These are phyloP conservation scores for Cryptomyrus ogoouensis DNA, from an alignment of 2,113 vertebrate species.

Conservation along the genomic window DNA sequence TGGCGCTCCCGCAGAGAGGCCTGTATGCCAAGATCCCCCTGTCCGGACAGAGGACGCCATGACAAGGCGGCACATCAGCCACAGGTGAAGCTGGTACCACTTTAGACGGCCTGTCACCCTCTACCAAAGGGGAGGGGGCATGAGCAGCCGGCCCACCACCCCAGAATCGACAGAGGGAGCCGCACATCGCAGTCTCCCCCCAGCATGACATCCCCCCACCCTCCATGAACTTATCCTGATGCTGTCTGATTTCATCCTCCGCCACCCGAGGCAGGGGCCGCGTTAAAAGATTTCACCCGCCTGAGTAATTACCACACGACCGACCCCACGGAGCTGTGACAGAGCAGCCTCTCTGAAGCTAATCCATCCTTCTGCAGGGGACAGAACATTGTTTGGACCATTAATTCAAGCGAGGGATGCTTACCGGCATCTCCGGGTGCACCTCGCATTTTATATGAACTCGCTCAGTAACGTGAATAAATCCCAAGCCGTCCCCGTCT, in stretches of 20 bases:
- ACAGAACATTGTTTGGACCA: constrained; percentile 23
- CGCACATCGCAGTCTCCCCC: background rate
- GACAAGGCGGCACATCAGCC: background rate
- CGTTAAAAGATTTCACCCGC: constrained; percentile 6
- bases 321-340: constrained; percentile 12
- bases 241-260: background rate
- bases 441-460: constrained; percentile 40
- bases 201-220: no score
- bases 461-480: constrained; percentile 44
- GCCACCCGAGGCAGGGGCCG: background rate
- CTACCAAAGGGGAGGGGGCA: background rate
- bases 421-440: constrained; percentile 39
- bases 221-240: background rate
- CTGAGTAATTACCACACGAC: constrained; percentile 11
- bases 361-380: constrained; percentile 31
- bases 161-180: background rate
- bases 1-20: background rate
- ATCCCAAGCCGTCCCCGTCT: constrained; percentile 44
- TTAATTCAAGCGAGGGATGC: constrained; percentile 42
- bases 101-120: background rate
- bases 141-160: background rate
- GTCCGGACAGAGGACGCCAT: background rate
- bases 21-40: background rate
- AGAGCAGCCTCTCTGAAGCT: constrained; percentile 28
- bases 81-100: background rate